These are phyloP conservation scores for Dasypus novemcinctus DNA, from an alignment of 2,113 vertebrate genomes.

Conservation along the genomic window DNA sequence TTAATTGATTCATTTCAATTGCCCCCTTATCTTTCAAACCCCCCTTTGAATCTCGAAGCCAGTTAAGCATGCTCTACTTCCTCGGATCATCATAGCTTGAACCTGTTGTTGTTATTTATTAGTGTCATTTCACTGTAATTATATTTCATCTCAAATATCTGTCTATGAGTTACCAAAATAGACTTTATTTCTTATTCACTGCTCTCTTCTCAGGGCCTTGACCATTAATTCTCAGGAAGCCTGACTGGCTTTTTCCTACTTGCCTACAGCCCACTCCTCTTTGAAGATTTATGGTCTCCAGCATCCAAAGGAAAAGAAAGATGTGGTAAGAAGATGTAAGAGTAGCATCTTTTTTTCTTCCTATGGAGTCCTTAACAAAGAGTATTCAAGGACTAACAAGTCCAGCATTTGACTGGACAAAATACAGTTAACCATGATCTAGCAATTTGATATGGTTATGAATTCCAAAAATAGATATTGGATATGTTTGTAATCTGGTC, in stretches of 20 bases:
- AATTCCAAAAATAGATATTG: too few relatives aligned
- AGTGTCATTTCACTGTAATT: not conserved
- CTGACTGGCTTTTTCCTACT: not conserved
- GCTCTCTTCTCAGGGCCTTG: not conserved
- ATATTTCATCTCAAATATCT: not conserved
- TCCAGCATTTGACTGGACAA: not conserved
- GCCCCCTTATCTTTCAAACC: not conserved
- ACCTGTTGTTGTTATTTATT: not conserved
- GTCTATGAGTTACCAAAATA: not conserved
- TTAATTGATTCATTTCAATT: not conserved
- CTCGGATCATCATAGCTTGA: rapidly evolving
- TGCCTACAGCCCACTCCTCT: rapidly evolving
- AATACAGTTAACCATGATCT: not conserved
- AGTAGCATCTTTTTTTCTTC: not conserved
- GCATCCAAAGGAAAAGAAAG: not conserved
- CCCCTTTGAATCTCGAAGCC: not conserved
- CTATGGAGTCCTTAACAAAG: not conserved
- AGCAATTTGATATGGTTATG: too few relatives aligned
- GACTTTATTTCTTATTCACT: not conserved
- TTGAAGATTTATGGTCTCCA: not conserved
- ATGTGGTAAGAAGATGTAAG: not conserved
- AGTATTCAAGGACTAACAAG: rapidly evolving
- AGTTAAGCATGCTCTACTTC: rapidly evolving
- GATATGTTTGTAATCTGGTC: too few relatives aligned
- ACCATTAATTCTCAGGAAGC: not conserved